Evolutionary conservation across 2,797 vertebrate species (phyloP).

Genomic region (Tapera naevia): DNA sequence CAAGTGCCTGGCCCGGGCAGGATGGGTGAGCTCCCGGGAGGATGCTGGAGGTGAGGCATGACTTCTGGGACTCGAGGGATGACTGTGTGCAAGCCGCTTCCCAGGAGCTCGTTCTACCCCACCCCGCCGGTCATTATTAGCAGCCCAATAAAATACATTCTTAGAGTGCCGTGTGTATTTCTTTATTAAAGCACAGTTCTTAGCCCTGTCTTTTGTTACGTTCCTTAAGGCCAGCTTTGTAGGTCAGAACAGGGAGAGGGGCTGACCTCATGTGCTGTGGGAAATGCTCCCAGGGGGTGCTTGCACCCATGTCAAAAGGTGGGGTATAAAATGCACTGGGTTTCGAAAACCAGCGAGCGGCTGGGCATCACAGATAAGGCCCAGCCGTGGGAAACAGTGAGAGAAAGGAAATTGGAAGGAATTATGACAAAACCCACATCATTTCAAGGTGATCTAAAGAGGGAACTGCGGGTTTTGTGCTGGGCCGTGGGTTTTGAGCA

Average conservation of each 20-base stretch:
- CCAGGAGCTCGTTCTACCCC: not conserved
- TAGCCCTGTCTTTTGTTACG: not conserved
- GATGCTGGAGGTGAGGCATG: not conserved
- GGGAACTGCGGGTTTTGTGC: not conserved
- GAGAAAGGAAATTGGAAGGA: not conserved
- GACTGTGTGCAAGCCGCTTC: not conserved
- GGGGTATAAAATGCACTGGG: not conserved
- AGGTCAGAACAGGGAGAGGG: not conserved
- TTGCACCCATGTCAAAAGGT: not conserved
- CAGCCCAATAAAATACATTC: conserved; percentile 63
- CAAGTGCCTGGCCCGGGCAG: not conserved
- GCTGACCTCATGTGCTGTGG: rapidly evolving
- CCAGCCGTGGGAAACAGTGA: not conserved
- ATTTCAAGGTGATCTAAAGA: not conserved
- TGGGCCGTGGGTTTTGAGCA: not conserved
- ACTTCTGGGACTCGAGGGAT: not conserved
- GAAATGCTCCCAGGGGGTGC: not conserved
- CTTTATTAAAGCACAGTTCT: conserved; percentile 32
- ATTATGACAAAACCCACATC: too few relatives aligned
- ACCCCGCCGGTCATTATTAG: conserved; percentile 11
- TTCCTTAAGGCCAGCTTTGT: not conserved
- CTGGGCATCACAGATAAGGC: not conserved
- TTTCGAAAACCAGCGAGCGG: not conserved
- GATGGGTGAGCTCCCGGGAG: not conserved
- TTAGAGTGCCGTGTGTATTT: conserved; percentile 49